Conservation (phyloP, 2,113 vertebrate species). For the Stegostoma tigrinum region DNA sequence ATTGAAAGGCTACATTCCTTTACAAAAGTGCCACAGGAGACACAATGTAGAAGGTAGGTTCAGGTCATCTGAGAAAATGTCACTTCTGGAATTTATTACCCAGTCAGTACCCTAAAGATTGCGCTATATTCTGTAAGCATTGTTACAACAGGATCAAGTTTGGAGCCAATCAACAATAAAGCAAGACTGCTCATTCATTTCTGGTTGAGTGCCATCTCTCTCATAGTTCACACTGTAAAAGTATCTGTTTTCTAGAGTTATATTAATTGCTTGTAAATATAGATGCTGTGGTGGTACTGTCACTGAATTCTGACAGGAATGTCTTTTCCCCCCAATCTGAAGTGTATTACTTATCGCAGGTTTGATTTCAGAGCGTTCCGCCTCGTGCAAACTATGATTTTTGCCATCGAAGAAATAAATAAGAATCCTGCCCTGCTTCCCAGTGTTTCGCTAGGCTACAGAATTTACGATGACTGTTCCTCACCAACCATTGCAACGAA, state of each 20-base stretch:
- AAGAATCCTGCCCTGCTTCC: conserved; percentile 44
- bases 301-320: background rate
- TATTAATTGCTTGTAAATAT: background rate
- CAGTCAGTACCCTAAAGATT: background rate
- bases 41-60: background rate
- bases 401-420: conserved; percentile 52
- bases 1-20: background rate
- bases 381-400: conserved; percentile 49
- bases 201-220: background rate
- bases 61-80: background rate
- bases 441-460: conserved; percentile 49
- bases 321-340: background rate
- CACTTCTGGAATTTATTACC: background rate
- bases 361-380: conserved; percentile 46
- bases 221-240: background rate
- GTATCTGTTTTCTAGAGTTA: background rate
- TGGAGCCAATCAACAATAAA: background rate
- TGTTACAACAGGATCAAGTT: background rate
- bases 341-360: conserved; percentile 39
- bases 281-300: background rate
- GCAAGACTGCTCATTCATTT: background rate
- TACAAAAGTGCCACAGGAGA: background rate
- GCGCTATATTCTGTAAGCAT: background rate
- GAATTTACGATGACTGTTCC: conserved; percentile 51
- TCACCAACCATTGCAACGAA: conserved; percentile 47